A percentile compares a stretch with the other conserved stretches of the same genome.
Conservation (phyloP, 2,888 invertebrate genomes). For the Agrypnus murinus region DNA sequence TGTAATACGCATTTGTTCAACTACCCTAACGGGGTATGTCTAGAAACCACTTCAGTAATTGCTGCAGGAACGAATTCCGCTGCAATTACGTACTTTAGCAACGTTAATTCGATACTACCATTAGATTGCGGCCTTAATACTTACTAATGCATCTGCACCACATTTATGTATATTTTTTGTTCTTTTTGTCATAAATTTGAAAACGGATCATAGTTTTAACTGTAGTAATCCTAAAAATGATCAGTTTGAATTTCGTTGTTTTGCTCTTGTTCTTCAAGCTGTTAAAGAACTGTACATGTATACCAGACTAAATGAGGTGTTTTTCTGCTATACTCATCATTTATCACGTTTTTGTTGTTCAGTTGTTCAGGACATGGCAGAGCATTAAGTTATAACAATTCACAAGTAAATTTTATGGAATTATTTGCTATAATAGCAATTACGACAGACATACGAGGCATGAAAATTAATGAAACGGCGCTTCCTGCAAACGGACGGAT, state of each 20-base stretch:
- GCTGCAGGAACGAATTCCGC: constrained; percentile 54
- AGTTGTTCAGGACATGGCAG: too few species aligned
- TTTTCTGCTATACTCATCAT: background rate
- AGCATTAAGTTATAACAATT: constrained; percentile 23
- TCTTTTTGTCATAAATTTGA: constrained; percentile 4
- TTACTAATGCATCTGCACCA: constrained; percentile 39
- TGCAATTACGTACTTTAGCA: constrained; percentile 57
- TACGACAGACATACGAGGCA: constrained; percentile 46
- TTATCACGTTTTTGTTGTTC: background rate
- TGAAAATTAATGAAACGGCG: constrained; percentile 51
- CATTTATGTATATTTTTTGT: too few species aligned
- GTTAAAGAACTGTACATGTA: too few species aligned
- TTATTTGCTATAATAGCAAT: constrained; percentile 49
- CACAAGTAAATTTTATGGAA: constrained; percentile 46
- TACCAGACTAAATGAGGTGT: too few species aligned
- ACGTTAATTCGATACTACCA: constrained; percentile 55
- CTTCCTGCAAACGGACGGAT: constrained; percentile 55
- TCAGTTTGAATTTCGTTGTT: background rate
- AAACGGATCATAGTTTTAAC: background rate
- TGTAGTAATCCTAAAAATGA: constrained; percentile 11
- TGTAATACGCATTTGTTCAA: constrained; percentile 22
- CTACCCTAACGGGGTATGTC: constrained; percentile 20
- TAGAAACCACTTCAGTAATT: constrained; percentile 52
- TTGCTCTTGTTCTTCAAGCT: too few species aligned
- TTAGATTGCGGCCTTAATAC: constrained; percentile 35